Evolutionary conservation across 2,113 vertebrate genomes (phyloP).

Genomic region (Rhinichthys klamathensis): DNA sequence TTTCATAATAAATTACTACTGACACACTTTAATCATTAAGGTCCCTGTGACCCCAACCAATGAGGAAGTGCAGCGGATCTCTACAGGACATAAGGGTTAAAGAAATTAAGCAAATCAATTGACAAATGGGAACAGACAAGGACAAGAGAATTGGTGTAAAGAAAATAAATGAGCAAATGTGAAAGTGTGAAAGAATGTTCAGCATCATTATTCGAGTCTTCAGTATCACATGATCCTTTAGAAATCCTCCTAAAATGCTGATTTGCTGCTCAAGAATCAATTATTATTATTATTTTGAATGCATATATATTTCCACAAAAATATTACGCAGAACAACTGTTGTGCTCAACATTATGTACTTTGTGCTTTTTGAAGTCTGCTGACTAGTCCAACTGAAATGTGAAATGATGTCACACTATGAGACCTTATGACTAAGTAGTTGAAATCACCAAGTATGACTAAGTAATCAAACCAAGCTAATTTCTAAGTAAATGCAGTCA

Average conservation of each 20-base stretch:
- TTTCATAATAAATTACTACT: not conserved
- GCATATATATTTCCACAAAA: no score
- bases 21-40: not conserved
- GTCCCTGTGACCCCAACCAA: not conserved
- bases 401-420: slow-evolving; percentile 12
- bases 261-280: no score
- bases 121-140: not conserved
- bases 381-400: not conserved
- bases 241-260: no score
- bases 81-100: not conserved
- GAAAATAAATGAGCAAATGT: not conserved
- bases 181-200: not conserved
- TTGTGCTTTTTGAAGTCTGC: not conserved
- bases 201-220: not conserved
- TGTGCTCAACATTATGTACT: no score
- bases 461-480: not conserved
- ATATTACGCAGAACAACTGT: no score
- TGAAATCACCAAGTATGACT: no score
- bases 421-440: not conserved
- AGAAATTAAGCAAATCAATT: not conserved
- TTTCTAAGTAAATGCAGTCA: not conserved
- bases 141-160: not conserved
- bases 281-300: no score
- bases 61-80: not conserved
- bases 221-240: not conserved